Evolutionary conservation across 2,113 vertebrate genomes (phyloP).

Genomic region (Galeopterus variegatus): DNA sequence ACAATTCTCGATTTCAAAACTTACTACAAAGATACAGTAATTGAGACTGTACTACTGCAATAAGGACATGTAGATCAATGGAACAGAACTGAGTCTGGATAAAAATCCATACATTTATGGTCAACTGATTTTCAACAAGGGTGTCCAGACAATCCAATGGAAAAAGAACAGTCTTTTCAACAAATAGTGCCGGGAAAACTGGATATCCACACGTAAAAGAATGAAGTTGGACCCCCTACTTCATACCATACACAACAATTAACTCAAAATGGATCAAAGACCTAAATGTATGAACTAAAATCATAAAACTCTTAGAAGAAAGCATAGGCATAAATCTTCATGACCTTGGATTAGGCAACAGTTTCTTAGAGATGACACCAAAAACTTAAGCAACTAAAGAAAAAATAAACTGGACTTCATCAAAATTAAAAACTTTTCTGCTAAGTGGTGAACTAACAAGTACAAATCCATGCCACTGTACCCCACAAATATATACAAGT

Average conservation of each 20-base stretch:
- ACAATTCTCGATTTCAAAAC: slow-evolving; percentile 24
- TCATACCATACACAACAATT: slow-evolving; percentile 6
- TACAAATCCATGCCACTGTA: too few relatives aligned
- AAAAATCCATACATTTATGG: not conserved
- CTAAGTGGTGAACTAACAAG: too few relatives aligned
- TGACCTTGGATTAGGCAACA: too few relatives aligned
- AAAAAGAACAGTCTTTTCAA: not conserved
- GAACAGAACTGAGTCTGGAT: not conserved
- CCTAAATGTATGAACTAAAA: not conserved
- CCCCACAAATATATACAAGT: too few relatives aligned
- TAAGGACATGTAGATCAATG: not conserved
- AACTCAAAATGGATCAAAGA: slow-evolving; percentile 53
- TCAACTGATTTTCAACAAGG: not conserved
- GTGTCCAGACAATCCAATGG: not conserved
- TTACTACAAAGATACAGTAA: slow-evolving; percentile 4
- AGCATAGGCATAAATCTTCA: too few relatives aligned
- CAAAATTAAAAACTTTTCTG: too few relatives aligned
- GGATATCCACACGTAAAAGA: not conserved
- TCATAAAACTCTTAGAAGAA: not conserved
- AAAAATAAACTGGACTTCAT: too few relatives aligned
- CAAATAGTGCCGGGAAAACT: not conserved
- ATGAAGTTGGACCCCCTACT: not conserved
- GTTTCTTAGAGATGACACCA: too few relatives aligned
- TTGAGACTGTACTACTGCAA: not conserved
- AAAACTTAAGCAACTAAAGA: too few relatives aligned